Evolutionary conservation across 2,797 vertebrate species (phyloP).

Genomic region (Varecia variegata): DNA sequence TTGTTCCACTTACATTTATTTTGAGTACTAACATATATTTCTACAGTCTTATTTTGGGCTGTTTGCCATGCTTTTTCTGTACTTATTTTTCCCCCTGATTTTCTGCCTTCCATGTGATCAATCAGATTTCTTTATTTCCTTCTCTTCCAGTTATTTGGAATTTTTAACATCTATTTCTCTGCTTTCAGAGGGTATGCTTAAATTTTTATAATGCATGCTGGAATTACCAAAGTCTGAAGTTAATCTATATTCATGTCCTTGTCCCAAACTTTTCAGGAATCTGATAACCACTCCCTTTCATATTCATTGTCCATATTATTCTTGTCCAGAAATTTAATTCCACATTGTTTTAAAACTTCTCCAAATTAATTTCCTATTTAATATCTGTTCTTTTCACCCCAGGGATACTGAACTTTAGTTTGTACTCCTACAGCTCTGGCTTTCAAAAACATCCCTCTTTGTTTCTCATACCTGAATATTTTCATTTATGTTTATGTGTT

Average conservation of each 20-base stretch:
- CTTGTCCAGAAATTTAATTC: background rate
- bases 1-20: background rate
- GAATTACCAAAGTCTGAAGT: background rate
- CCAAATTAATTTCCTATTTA: background rate
- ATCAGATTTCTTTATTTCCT: background rate
- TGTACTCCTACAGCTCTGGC: background rate
- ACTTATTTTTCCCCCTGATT: background rate
- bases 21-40: background rate
- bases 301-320: background rate
- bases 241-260: background rate
- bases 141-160: background rate
- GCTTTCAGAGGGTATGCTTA: background rate
- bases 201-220: background rate
- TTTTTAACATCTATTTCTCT: background rate
- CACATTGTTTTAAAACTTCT: background rate
- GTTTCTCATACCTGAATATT: background rate
- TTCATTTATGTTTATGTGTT: background rate
- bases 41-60: background rate
- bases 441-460: background rate
- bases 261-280: background rate
- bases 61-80: background rate
- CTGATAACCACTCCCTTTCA: background rate
- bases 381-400: background rate
- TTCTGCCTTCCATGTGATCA: background rate
- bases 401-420: background rate